Evolutionary conservation across 2,113 vertebrate species (phyloP), one percentile per base, ranked within the genome.

Genomic region (Siniperca chuatsi): DNA sequence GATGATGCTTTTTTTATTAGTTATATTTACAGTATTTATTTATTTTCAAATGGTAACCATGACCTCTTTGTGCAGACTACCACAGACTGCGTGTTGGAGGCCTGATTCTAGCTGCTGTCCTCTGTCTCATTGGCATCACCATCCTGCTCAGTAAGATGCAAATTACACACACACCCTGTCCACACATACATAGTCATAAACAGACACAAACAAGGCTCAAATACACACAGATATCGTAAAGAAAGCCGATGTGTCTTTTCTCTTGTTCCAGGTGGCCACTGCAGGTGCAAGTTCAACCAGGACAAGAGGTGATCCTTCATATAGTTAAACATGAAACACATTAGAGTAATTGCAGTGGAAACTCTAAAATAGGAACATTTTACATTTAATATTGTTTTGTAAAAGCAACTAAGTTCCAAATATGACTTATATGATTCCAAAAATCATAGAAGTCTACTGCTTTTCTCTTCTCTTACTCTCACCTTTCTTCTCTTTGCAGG

Each of bases 261-360:
- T 88, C 35, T 61, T 50, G 6, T 76, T 90, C 15, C 88, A 98
- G 97, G 97, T 92, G 96, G 96, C 46, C 97, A 96, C 90, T 98
- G 97, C 93, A 96, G 97, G 84, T 98, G 97, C 94, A 98, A 96
- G 88, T 97, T 97, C 87, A 94, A 95, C 71, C 96, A 96, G 92
- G 89, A 96, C 91, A 95, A 94, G 90, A 96, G 97, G 97, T 97
- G 90, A 91, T 2, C 2, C 23, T 79, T 77, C 25, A 10, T n/a
- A 21, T 15, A 10, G 8, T 44, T 0, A 35, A 46, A 64, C 67
- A 21, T 33, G 23, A n/a, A 25, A 40, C 46, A 13, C 23, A 48
- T 69, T 2, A 71, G 16, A 70, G 12, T 48, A 48, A 29, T 42
- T 73, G 33, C 2, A 55, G 3, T 18, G 4, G 13, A 71, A 50